Evolutionary conservation across 2,113 vertebrate species (phyloP).

Genomic region (Zapus hudsonius): DNA sequence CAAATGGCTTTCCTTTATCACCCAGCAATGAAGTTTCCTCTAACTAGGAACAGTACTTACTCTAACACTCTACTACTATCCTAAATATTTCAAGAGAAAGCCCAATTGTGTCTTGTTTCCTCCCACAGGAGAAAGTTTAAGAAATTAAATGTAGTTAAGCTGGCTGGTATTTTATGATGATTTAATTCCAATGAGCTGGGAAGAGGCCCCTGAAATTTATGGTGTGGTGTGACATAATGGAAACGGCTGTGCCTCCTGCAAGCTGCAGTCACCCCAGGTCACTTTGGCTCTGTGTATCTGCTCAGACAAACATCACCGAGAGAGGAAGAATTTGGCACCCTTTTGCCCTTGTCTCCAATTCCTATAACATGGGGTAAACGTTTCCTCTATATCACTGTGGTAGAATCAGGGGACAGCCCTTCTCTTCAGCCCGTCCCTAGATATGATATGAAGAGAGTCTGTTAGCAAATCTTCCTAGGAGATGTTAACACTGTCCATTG

Average conservation of each 20-base stretch:
- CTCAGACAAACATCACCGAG: not conserved
- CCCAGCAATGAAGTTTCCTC: not conserved
- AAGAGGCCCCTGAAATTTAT: not conserved
- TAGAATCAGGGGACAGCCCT: not conserved
- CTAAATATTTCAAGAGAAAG: conserved; percentile 45
- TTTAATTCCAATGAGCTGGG: not conserved
- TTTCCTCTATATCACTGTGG: not conserved
- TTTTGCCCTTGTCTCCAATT: not conserved
- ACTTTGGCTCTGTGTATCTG: not conserved
- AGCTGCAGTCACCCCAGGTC: not conserved
- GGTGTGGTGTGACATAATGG: not conserved
- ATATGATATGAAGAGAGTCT: no score
- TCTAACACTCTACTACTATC: not conserved
- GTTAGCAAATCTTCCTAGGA: no score
- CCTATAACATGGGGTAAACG: not conserved
- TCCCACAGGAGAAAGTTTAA: not conserved
- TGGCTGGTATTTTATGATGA: not conserved
- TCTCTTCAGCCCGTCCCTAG: not conserved
- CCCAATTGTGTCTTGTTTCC: not conserved
- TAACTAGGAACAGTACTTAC: not conserved
- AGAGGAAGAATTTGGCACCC: not conserved
- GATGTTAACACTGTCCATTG: no score
- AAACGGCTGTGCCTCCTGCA: no score
- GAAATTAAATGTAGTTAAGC: conserved; percentile 39
- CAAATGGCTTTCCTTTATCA: not conserved